Evolutionary conservation across 2,888 invertebrate genomes (phyloP).

Genomic region (Pomacea canaliculata): DNA sequence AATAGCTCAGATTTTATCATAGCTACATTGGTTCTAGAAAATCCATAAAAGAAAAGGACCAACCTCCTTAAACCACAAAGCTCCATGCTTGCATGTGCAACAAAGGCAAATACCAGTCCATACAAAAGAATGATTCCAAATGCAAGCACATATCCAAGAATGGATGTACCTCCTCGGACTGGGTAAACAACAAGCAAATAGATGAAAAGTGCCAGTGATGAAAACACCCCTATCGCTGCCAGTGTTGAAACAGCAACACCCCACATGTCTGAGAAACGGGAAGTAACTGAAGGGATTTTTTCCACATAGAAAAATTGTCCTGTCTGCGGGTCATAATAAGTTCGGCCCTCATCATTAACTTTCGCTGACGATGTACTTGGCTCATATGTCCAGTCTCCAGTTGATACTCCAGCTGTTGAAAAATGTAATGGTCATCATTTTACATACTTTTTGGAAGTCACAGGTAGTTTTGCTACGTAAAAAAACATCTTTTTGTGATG

Average conservation of each 20-base stretch:
- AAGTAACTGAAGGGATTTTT: constrained; percentile 37
- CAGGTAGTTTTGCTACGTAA: no score
- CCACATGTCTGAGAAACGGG: constrained; percentile 66
- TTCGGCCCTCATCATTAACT: constrained; percentile 47
- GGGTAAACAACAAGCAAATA: constrained; percentile 69
- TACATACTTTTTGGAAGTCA: no score
- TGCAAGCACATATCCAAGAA: constrained; percentile 70
- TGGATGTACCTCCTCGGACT: constrained; percentile 66
- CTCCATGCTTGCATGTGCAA: constrained; percentile 66
- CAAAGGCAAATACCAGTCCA: constrained; percentile 69
- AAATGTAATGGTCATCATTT: no score
- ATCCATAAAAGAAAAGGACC: neutral
- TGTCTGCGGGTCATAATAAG: constrained; percentile 53
- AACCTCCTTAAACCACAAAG: constrained; percentile 68
- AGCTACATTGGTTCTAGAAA: neutral
- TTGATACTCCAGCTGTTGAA: neutral
- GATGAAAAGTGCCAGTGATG: constrained; percentile 67
- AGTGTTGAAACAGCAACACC: constrained; percentile 66
- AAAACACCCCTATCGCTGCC: constrained; percentile 67
- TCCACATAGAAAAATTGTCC: constrained; percentile 46
- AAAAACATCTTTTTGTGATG: no score
- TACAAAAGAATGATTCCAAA: constrained; percentile 70
- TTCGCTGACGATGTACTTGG: constrained; percentile 28
- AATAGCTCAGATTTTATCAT: no score
- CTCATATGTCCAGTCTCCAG: neutral